phyloP scores from a whole-genome alignment of 23 tunicate species.

The Trididemnum miniatum region DNA sequence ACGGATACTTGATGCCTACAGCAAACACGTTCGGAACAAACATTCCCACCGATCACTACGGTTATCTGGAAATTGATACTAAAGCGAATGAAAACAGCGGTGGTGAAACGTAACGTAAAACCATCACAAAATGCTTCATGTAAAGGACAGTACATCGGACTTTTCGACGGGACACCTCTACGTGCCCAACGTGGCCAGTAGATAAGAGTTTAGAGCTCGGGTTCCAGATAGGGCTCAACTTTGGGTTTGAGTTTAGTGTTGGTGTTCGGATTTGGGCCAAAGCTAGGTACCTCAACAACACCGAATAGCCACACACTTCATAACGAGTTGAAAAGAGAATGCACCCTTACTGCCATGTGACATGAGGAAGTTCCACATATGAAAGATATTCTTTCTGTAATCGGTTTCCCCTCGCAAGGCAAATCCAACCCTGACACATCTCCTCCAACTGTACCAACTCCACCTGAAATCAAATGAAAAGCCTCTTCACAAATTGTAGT shows the following conservation, averaged over 20 bases:
- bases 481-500: no score
- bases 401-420: constrained; percentile 11
- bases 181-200: no score
- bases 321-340: no score
- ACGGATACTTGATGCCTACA: not conserved
- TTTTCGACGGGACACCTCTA: no score
- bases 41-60: not conserved
- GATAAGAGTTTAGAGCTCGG: no score
- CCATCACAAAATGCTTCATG: no score
- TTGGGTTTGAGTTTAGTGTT: no score
- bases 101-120: not conserved
- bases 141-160: no score
- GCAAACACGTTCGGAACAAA: not conserved
- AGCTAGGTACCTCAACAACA: no score
- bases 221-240: no score
- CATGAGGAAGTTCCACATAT: constrained; percentile 94
- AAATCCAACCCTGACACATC: constrained; percentile 2
- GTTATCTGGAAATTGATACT: constrained; percentile 1
- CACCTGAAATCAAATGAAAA: constrained; percentile 56
- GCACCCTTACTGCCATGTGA: constrained; percentile 96
- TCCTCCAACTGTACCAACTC: constrained; percentile 64
- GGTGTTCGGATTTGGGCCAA: no score
- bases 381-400: constrained; percentile 68
- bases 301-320: no score
- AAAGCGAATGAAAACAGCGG: not conserved